Evolutionary conservation across 2,797 vertebrate genomes (phyloP), one percentile per base, ranked within the genome.

Genomic region (Rhynchotus rufescens): DNA sequence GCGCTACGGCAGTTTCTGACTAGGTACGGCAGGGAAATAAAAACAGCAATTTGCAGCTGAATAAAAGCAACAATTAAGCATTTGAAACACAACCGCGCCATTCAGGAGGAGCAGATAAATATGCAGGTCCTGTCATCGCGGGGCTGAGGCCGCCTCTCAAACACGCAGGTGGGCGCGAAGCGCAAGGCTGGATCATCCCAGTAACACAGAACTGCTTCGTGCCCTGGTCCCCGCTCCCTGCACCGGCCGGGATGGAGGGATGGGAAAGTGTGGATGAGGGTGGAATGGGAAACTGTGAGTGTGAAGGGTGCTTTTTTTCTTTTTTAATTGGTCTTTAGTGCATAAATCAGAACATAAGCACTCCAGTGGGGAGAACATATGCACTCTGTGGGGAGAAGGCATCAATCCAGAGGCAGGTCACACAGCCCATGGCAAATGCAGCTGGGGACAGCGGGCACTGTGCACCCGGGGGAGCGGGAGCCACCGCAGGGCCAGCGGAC

Each of bases 61-160:
- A 94, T 94, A 95, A 94, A 96, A 93, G 89, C 92, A 96, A 89
- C 91, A 93, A 92, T 95, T 92, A 95, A 92, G 82, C 73, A 83
- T 92, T 86, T 94, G 91, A 89, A 93, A 89, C 75, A 91, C 80
- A 91, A 93, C 81, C 84, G 40, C 13, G 56, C 36, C 74, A 62
- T 91, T 94, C 88, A 77, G 90, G 54, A 72, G 28, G 25, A 19
- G 93, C 74, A 80, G 91, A 77, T 94, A 90, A 94, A 94, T 88
- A 93, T 86, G 86, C 93, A 69, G 84, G 10, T 1, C 9, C 9
- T 7, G 73, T 94, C 78, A 69, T 81, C 73, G 79, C 0, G 11
- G 82, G 78, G 90, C 20, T 76, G 71, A 84, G 52, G 88, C 80
- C 90, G 92, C 60, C 91, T 92, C 89, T 88, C 86, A 73, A 92